Base-by-base conservation (phyloP, 2,113 vertebrate genomes). In the Sylvietta virens region DNA sequence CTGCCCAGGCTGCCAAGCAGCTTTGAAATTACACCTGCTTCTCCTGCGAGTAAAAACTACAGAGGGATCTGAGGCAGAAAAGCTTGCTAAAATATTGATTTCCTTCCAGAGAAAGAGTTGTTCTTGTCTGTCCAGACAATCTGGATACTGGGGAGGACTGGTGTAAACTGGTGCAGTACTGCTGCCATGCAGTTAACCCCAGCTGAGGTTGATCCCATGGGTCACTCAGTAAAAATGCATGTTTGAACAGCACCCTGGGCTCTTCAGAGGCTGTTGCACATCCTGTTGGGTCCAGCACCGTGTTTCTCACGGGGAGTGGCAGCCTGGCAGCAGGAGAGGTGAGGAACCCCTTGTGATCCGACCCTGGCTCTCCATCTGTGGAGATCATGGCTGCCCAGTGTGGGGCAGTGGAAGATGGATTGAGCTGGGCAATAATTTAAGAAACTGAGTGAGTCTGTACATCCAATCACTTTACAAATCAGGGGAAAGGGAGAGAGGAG, bases 381-480 rank as follows among this genome's bases (percentile, higher is more conserved):
- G 64, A 83, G 82, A 93, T 77, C 88, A 66, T 2, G 12, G 93
- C 86, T 90, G 90, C 92, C 90, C 11, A 1, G 86, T 4, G 3
- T 2, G 19, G 92, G 95, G 85, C 83, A 92, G 83, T 64, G 92
- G 86, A 96, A 93, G 97, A 97, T 82, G 92, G 94, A 97, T 97
- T 86, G 95, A 96, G 78, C 95, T 57, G 97, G 95, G 94, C 96
- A 97, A 97, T 98, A 97, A 98, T 98, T 98, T 97, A 96, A 97
- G 97, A 97, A 98, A 97, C 97, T 88, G 96, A 96, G 94, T 93
- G 96, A 97, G 95, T 97, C 95, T 96, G 97, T 97, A 97, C 97
- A 97, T 97, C 96, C 97, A 97, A 98, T 98, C 97, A 97, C 97
- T 98, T 98, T 97, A 97, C 97, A 98, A 97, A 97, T 97, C 94